These are phyloP conservation scores for Leucopternis melanops DNA, from an alignment of 2,113 vertebrate genomes.

Conservation along the genomic window DNA sequence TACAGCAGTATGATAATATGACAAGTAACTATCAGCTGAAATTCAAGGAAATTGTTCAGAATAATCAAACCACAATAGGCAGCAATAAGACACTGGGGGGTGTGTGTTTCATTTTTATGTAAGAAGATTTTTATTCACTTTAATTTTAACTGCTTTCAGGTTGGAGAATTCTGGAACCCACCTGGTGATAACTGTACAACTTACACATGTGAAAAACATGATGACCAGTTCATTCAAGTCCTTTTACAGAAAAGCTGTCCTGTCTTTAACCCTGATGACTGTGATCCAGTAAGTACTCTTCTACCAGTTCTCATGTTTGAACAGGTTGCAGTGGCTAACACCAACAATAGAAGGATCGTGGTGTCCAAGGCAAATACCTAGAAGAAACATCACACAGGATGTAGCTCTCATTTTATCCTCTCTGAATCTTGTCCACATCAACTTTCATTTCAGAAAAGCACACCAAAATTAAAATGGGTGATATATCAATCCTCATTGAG, in stretches of 20 bases:
- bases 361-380: background rate
- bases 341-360: background rate
- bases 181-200: slow-evolving; percentile 49
- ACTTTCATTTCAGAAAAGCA: background rate
- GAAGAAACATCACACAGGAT: background rate
- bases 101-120: background rate
- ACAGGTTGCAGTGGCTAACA: background rate
- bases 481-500: background rate
- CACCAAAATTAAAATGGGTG: background rate
- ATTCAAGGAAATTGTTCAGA: background rate
- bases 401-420: background rate
- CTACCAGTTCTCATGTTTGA: background rate
- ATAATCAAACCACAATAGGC: background rate
- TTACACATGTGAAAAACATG: slow-evolving; percentile 55
- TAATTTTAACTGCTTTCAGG: slow-evolving; percentile 42
- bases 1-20: background rate
- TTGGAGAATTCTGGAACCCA: slow-evolving; percentile 50
- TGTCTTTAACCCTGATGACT: background rate
- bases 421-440: background rate
- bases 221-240: slow-evolving; percentile 11
- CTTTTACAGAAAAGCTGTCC: slow-evolving; percentile 35
- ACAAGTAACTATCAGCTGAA: background rate
- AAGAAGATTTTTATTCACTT: background rate
- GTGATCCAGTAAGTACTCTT: slow-evolving; percentile 53
- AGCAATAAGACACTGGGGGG: background rate